Conservation (phyloP, 2,113 vertebrate genomes). For the Engraulis encrasicolus region DNA sequence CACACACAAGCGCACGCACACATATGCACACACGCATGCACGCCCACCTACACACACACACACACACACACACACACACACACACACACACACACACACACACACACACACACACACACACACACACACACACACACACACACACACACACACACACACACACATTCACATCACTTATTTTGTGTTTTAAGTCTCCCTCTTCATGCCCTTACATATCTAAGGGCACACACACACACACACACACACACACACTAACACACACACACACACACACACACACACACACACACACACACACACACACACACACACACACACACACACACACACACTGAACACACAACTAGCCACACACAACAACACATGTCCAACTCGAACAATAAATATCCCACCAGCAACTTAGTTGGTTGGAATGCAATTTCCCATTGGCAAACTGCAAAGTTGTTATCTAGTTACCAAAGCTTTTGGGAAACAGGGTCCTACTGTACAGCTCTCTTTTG, state of each 20-base stretch:
- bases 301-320: not conserved
- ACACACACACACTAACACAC: not conserved
- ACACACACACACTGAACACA: too few species aligned
- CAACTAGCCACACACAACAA: not conserved
- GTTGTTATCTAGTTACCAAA: too few species aligned
- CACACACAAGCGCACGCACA: not conserved
- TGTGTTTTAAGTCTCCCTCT: too few species aligned
- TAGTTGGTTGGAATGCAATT: too few species aligned
- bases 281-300: constrained; percentile 27
- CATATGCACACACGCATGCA: too few species aligned
- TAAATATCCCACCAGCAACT: too few species aligned
- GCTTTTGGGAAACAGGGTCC: too few species aligned
- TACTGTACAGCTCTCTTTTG: too few species aligned
- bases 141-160: too few species aligned
- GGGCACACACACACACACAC: constrained; percentile 25
- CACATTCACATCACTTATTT: too few species aligned
- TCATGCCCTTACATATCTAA: too few species aligned
- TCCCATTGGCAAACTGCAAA: too few species aligned
- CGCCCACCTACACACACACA: constrained; percentile 8
- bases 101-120: constrained; percentile 28
- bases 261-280: not conserved
- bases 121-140: not conserved
- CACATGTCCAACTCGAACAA: not conserved
- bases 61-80: not conserved
- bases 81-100: not conserved